Base-by-base conservation (phyloP, 2,113 vertebrate species). In the Apeltes quadracus region DNA sequence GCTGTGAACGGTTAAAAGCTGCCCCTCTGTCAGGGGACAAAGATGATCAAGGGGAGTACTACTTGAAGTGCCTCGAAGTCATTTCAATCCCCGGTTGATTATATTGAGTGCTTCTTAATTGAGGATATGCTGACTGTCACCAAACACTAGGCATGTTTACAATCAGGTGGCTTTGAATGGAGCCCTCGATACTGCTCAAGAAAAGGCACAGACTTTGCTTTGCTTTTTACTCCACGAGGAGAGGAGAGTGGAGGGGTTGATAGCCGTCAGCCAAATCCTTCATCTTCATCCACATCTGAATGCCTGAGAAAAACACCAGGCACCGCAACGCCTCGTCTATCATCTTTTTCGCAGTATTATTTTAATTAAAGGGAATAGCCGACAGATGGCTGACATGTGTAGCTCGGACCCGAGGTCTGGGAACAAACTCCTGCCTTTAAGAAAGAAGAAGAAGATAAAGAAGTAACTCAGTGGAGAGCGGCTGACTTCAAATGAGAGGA, bases 21-120 rank as follows among this genome's bases (percentile, higher is more conserved):
- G 18, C 38, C 46, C 23, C 61, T 84, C 54, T 73, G 73, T 67
- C 56, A 39, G 55, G 53, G 66, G 61, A 61, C 68, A 61, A 58
- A 67, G 69, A 69, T 65, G 78, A 90, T 86, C 76, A 87, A 69
- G 76, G 55, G 43, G 43, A 86, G 65, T 62, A 77, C 41, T 62
- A 44, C 74, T 77, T 62, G 64, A 76, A 79, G 69, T 72, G 57
- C 71, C 75, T 71, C 69, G 84, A 61, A 80, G 75, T 77, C 50
- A 61, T 82, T 84, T 86, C 46, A 61, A 73, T 50, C 59, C 67
- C 5, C 23, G 83, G 54, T 81, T 64, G 75, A 84, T 72, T 83
- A 59, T 63, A 86, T 73, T 84, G 87, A 89, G 77, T 81, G 82
- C 48, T 61, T 41, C 59, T 67, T 85, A 86, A 84, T 78, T 80